phyloP scores from a whole-genome alignment of 2,888 invertebrate genomes.

The Ametastegia equiseti region DNA sequence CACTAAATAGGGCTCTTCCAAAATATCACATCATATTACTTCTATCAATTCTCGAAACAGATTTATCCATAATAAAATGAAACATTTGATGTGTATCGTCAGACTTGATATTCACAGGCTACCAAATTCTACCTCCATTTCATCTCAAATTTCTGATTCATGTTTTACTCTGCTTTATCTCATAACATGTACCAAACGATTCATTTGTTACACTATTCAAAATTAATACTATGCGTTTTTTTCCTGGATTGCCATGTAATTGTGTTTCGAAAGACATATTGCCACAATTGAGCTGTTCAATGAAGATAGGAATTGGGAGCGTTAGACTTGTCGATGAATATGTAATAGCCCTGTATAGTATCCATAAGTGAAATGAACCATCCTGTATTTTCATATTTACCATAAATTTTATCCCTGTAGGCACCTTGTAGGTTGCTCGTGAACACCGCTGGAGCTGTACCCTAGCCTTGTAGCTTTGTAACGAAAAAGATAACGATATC shows the following conservation, averaged over 20 bases:
- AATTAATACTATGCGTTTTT: no score
- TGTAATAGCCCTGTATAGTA: conserved; percentile 27
- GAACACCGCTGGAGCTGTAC: conserved; percentile 73
- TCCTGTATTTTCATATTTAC: conserved; percentile 47
- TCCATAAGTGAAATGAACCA: conserved; percentile 27
- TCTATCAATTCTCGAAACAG: not conserved
- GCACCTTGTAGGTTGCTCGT: conserved; percentile 75
- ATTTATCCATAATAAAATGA: not conserved
- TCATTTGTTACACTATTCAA: no score
- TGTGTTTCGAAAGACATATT: not conserved
- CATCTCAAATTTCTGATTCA: not conserved
- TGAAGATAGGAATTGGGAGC: not conserved
- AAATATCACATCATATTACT: not conserved
- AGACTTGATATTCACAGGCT: not conserved
- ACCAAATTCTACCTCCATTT: not conserved
- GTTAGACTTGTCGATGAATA: not conserved
- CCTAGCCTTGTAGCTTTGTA: conserved; percentile 66
- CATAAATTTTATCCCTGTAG: conserved; percentile 69
- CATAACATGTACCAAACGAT: no score
- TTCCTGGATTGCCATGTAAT: not conserved
- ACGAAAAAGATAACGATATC: conserved; percentile 50
- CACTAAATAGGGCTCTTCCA: conserved; percentile 40
- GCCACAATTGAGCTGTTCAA: not conserved
- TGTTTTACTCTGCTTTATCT: not conserved
- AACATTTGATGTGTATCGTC: not conserved